Percentiles rank a stretch among this genome's conserved stretches.
These are phyloP conservation scores for Tadarida brasiliensis DNA, from an alignment of 2,797 vertebrate genomes.

Conservation along the genomic window DNA sequence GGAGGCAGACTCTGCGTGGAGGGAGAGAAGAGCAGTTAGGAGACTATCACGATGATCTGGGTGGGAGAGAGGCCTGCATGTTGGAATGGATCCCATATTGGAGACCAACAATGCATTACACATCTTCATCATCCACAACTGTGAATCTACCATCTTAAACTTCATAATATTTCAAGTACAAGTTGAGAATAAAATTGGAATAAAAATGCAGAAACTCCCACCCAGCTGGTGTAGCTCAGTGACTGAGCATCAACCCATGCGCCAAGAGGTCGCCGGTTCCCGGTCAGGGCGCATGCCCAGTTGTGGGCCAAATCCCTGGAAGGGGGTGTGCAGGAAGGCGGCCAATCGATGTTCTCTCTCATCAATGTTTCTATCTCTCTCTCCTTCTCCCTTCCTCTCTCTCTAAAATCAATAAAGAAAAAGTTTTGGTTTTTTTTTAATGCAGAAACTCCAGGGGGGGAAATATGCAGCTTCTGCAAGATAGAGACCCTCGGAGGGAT, in stretches of 20 bases:
- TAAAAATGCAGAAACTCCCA: neutral
- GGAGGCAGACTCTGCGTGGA: neutral
- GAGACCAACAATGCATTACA: neutral
- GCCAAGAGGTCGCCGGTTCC: no score
- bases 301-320: no score
- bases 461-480: neutral
- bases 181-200: neutral
- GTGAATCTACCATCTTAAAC: neutral
- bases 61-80: no score
- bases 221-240: neutral
- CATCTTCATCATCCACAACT: no score
- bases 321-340: no score
- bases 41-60: accelerated
- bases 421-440: neutral
- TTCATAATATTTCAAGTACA: neutral
- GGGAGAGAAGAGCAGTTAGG: neutral
- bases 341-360: neutral
- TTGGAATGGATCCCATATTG: neutral
- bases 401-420: neutral
- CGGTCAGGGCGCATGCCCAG: no score
- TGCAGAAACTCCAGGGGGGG: neutral
- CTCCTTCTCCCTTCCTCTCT: neutral
- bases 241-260: neutral
- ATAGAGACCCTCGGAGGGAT: neutral
- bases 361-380: neutral